Base-by-base conservation (phyloP, 2,113 vertebrate species). In the Corythaixoides concolor region DNA sequence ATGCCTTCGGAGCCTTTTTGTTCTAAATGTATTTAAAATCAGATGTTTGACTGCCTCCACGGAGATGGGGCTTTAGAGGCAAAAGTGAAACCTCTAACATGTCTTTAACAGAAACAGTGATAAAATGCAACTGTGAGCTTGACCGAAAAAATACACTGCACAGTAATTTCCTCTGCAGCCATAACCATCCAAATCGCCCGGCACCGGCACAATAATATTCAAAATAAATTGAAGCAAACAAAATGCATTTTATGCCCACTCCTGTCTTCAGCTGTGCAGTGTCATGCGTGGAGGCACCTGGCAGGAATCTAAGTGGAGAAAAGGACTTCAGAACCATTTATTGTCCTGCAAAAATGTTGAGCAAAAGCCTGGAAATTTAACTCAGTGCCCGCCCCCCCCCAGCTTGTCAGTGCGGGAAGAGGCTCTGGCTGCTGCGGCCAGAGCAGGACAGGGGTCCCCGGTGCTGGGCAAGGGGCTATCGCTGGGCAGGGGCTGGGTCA, bases 41-140 rank as follows among this genome's bases (percentile, higher is more conserved):
- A 66, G 78, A 19, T 24, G 39, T 62, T 91, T 60, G 55, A 56
- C 28, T 41, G 70, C 75, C 62, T 93, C 35, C 1, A 4, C 2
- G 0, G 82, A 80, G 89, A 85, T n/a, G 67, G 56, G 35, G 85
- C 70, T 92, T 87, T 32, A 22, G 85, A 93, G 41, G 90, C 63
- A 84, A 70, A 93, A 92, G 39, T 6, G 33, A 86, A 93, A 62
- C 37, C 72, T 55, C 60, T 10, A 41, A 20, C 37, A 21, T 2
- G n/a, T 37, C 84, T 89, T 62, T 64, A 88, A 58, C 53, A 79
- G 76, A 68, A 55, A 11, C 12, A n/a, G 78, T 64, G 90, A 91
- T 75, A 90, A 87, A 94, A 82, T 35, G 37, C 95, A 86, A 84
- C 70, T 69, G 68, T 49, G 79, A 89, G 75, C 66, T 90, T 90